These are phyloP conservation scores for Scylla paramamosain DNA, from an alignment of 1,140 invertebrate species.

Conservation along the genomic window DNA sequence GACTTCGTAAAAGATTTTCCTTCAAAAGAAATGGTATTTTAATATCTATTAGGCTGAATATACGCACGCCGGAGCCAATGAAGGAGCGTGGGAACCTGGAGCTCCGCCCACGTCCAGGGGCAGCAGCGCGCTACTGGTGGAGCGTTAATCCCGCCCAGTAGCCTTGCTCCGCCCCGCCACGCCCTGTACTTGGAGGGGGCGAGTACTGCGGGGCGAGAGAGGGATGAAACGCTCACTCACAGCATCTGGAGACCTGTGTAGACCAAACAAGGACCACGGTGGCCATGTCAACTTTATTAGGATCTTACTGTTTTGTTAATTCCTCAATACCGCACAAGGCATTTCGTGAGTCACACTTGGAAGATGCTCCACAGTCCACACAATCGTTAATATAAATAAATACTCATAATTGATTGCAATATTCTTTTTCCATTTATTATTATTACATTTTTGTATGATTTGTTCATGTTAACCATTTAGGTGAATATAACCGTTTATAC, in stretches of 20 bases:
- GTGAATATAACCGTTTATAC: too few relatives aligned
- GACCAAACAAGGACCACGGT: neutral
- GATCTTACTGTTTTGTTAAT: too few relatives aligned
- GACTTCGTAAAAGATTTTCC: neutral
- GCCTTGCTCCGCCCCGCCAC: neutral
- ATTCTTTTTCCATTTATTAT: too few relatives aligned
- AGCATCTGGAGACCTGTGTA: neutral
- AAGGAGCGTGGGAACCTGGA: neutral
- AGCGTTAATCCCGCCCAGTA: neutral
- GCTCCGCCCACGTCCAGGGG: neutral
- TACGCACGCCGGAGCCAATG: neutral
- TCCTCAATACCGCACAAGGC: too few relatives aligned
- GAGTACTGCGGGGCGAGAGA: neutral
- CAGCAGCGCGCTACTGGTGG: neutral
- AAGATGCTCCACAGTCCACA: too few relatives aligned
- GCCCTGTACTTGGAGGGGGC: neutral
- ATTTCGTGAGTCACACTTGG: too few relatives aligned
- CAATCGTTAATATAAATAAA: too few relatives aligned
- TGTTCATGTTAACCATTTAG: too few relatives aligned
- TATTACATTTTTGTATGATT: too few relatives aligned
- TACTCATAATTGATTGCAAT: too few relatives aligned
- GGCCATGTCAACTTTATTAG: too few relatives aligned
- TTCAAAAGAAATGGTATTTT: neutral
- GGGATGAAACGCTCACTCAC: neutral
- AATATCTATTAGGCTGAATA: conserved; percentile 5